Evolutionary conservation across 1,140 invertebrate species (phyloP), one percentile per base, ranked within the genome.

Genomic region (Brachionus plicatilis): DNA sequence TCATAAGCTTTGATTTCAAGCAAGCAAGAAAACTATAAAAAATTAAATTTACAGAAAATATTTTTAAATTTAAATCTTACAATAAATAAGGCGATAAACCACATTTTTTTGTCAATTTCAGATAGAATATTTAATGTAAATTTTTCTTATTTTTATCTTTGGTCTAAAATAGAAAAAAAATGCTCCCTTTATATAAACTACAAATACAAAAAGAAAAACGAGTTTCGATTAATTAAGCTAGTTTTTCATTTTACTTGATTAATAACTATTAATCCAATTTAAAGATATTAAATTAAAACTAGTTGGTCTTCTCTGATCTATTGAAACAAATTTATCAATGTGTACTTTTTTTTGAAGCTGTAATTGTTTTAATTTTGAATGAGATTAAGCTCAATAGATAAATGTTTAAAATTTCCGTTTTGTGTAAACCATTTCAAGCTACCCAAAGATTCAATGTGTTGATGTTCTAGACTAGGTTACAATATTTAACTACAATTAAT

Each of bases 401-500:
- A 33, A 68, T 41, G 33, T 68, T 68, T 33, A 68, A 68, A 41
- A 68, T 68, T 68, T 68, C 66, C 66, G 66, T 41, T 68, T 68
- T 41, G 66, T 41, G 3, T 68, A 41, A 68, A 68, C 27, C 66
- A 41, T 33, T 68, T 9, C 9, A 33, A 33, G 33, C 27, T 68
- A 37, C 53, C 53, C 53, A 0, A 60, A 9, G 9, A 20, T 6
- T 33, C 14, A 41, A 33, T 33, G 66, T n/a, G 33, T 68, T 33
- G 29, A 68, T 68, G 68, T 37, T 20, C 68, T 72, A 72, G 68
- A 72, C 68, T 72, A 45, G 37, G 7, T 41, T 72, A 7, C 17
- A 41, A 72, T 72, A 72, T 72, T 72, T 72, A 72, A 72, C 7
- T 43, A 72, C 68, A 72, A 72, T 72, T 72, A 72, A 72, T 72